A percentile compares a stretch with the other conserved stretches of the same genome.
phyloP scores from a whole-genome alignment of 2,888 invertebrate genomes.

The Harpalus rubripes region DNA sequence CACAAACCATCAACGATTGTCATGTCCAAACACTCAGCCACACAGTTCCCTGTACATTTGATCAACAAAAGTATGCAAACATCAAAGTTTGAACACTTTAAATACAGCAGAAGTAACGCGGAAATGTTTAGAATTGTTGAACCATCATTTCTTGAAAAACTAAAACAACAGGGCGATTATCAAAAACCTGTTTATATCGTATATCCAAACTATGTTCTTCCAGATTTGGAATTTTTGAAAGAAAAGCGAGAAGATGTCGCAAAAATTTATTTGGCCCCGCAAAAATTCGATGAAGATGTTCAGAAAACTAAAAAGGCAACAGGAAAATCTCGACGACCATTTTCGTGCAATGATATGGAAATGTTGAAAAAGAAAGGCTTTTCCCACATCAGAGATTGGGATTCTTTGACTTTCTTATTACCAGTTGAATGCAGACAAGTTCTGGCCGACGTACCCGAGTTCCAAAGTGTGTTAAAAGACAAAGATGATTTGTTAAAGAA shows the following conservation, averaged over 20 bases:
- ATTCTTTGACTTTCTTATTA: slow-evolving; percentile 91
- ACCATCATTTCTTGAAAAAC: slow-evolving; percentile 85
- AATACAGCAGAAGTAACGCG: neutral
- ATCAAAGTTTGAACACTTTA: slow-evolving; percentile 77
- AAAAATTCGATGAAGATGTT: slow-evolving; percentile 72
- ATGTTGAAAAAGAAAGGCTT: slow-evolving; percentile 89
- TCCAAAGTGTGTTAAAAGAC: slow-evolving; percentile 83
- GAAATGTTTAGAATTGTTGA: slow-evolving; percentile 81
- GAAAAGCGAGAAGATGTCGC: slow-evolving; percentile 75
- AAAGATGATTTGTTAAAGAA: slow-evolving; percentile 76
- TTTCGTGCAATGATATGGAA: slow-evolving; percentile 91
- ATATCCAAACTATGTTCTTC: slow-evolving; percentile 94
- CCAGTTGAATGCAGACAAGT: slow-evolving; percentile 91
- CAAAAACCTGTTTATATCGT: slow-evolving; percentile 91
- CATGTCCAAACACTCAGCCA: slow-evolving; percentile 75
- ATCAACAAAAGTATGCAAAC: slow-evolving; percentile 89
- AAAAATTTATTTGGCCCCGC: slow-evolving; percentile 77
- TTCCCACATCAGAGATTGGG: slow-evolving; percentile 95
- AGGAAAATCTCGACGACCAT: slow-evolving; percentile 82
- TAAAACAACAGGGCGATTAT: slow-evolving; percentile 78
- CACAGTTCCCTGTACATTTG: slow-evolving; percentile 80
- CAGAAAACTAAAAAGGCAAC: slow-evolving; percentile 44
- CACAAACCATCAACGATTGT: slow-evolving; percentile 72
- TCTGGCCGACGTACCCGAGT: slow-evolving; percentile 89
- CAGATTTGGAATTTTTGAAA: slow-evolving; percentile 90